A percentile compares a stretch with the other conserved stretches of the same genome.
Conservation (phyloP, 1,140 invertebrate species). For the Zophobas morio region DNA sequence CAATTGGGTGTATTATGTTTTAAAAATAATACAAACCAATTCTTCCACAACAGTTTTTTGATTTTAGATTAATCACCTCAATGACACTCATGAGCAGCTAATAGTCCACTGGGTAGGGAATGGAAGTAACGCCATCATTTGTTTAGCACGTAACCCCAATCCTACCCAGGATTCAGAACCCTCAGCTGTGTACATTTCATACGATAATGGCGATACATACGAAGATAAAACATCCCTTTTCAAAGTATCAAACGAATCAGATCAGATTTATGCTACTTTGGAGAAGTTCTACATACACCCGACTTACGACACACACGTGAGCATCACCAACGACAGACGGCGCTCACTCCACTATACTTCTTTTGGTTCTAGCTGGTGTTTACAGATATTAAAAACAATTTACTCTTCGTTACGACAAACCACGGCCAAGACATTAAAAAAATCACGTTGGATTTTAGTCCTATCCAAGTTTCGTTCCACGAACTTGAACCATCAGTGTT, state of each 20-base stretch:
- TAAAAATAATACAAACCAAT: too few relatives aligned
- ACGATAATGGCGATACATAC: constrained; percentile 88
- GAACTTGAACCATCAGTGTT: constrained; percentile 75
- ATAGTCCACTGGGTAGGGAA: constrained; percentile 93
- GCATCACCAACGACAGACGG: constrained; percentile 60
- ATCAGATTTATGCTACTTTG: constrained; percentile 75
- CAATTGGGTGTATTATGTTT: too few relatives aligned
- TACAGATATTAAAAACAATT: constrained; percentile 83
- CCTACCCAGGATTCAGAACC: constrained; percentile 70
- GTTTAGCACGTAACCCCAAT: constrained; percentile 81
- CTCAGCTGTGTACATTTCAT: constrained; percentile 87
- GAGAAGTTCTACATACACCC: constrained; percentile 90
- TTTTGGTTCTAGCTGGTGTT: constrained; percentile 83
- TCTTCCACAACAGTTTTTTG: constrained; percentile 40
- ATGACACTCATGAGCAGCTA: constrained; percentile 89
- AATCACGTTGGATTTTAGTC: constrained; percentile 78
- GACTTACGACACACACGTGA: constrained; percentile 81
- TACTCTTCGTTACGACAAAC: constrained; percentile 83
- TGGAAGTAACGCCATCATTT: constrained; percentile 88
- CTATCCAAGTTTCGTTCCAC: constrained; percentile 83
- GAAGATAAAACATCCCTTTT: constrained; percentile 81
- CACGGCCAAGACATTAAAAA: constrained; percentile 78
- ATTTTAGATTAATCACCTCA: constrained; percentile 78
- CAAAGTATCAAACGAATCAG: constrained; percentile 68
- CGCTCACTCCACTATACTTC: too few relatives aligned